A percentile compares a stretch with the other conserved stretches of the same genome.
phyloP scores from a whole-genome alignment of 2,797 vertebrate species.

The Sarcophilus harrisii region DNA sequence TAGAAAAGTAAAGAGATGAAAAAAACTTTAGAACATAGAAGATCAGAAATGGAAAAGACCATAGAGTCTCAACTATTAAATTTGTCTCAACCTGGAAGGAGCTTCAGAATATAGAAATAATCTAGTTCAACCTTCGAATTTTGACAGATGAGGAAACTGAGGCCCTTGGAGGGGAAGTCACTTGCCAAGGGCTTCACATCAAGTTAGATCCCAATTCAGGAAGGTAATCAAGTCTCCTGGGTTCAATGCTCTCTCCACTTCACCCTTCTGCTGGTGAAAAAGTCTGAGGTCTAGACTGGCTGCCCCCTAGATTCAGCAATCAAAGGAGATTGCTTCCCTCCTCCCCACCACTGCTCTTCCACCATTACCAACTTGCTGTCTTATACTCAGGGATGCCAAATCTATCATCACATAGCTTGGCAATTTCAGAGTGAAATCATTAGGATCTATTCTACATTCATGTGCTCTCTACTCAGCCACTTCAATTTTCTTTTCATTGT shows the following conservation, averaged over 20 bases:
- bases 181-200: neutral
- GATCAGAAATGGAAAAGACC: constrained; percentile 1
- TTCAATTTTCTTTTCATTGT: neutral
- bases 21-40: neutral
- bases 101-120: neutral
- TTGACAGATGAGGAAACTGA: neutral
- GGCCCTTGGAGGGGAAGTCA: neutral
- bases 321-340: neutral
- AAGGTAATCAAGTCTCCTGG: neutral
- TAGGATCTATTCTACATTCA: neutral
- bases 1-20: neutral
- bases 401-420: neutral
- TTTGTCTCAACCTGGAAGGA: neutral
- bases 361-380: neutral
- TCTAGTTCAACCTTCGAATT: neutral
- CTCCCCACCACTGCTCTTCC: neutral
- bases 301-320: neutral
- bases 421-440: neutral
- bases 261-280: neutral
- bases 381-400: neutral
- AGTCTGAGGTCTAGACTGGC: neutral
- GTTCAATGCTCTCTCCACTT: neutral
- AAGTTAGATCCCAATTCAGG: neutral
- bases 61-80: neutral
- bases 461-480: neutral